Percentiles rank a stretch among this genome's conserved stretches.
These are phyloP conservation scores for Ochotona princeps DNA, from an alignment of 2,113 vertebrate species.

Conservation along the genomic window DNA sequence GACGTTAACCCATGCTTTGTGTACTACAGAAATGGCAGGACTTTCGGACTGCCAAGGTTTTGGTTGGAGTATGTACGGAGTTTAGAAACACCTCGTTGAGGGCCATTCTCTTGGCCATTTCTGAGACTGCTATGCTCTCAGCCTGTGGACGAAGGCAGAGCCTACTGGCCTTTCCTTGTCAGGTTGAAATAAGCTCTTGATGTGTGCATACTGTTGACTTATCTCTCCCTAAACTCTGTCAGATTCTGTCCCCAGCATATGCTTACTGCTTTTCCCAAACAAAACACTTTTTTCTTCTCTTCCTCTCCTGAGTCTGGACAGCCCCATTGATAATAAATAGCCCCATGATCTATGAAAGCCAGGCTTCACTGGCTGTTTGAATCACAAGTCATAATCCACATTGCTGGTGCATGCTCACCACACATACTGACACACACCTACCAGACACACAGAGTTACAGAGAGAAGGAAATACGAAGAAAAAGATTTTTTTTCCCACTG, in stretches of 20 bases:
- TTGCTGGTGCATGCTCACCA: neutral
- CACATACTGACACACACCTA: rapidly evolving
- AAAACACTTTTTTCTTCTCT: neutral
- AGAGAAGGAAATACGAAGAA: too few relatives aligned
- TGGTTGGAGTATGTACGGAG: rapidly evolving
- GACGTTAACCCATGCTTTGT: neutral
- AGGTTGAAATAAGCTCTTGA: neutral
- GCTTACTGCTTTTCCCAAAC: neutral
- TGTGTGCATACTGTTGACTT: neutral
- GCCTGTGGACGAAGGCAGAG: neutral
- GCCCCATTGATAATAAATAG: neutral
- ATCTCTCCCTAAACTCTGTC: neutral
- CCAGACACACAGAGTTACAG: neutral
- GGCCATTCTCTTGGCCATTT: neutral
- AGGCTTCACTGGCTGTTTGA: neutral
- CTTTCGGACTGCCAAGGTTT: neutral
- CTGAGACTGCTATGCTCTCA: neutral
- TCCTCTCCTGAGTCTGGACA: neutral
- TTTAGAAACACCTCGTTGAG: too few relatives aligned
- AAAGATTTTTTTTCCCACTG: too few relatives aligned
- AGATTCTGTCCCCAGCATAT: neutral
- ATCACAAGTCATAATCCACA: rapidly evolving
- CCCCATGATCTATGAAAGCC: neutral
- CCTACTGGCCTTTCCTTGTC: neutral
- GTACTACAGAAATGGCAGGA: neutral